A percentile compares a stretch with the other conserved stretches of the same genome.
Evolutionary conservation across 2,888 invertebrate genomes (phyloP).

Genomic region (Clostera curtula): DNA sequence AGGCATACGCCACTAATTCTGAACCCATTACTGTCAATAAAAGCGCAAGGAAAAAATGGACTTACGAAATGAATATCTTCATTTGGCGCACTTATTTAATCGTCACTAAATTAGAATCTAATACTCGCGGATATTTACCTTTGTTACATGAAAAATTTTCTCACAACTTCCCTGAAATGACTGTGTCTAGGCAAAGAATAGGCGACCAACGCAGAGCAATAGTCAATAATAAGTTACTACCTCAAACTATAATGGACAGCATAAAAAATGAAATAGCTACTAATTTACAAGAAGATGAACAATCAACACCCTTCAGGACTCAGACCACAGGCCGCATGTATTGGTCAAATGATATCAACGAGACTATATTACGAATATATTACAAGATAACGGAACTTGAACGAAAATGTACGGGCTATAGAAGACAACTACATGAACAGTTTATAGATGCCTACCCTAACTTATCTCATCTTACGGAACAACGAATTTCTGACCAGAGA

Average conservation of each 20-base stretch:
- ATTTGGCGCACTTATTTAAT: background rate
- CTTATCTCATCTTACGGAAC: background rate
- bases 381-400: background rate
- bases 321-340: background rate
- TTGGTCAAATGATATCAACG: conserved; percentile 2
- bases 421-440: background rate
- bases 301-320: background rate
- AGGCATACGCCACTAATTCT: background rate
- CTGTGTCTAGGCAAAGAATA: conserved; percentile 13
- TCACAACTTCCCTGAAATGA: conserved; percentile 10
- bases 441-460: background rate
- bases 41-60: background rate
- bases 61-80: conserved; percentile 1
- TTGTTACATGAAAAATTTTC: conserved; percentile 10
- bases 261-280: conserved; percentile 1
- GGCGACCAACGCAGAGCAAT: conserved; percentile 17
- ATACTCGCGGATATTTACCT: background rate
- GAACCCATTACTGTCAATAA: background rate
- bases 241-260: background rate
- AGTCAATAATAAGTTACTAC: conserved; percentile 10
- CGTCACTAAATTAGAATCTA: background rate
- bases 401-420: background rate
- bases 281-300: background rate
- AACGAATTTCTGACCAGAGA: conserved; percentile 2
- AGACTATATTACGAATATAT: conserved; percentile 1